A percentile compares a stretch with the other conserved stretches of the same genome.
Conservation (phyloP, 2,797 vertebrate genomes). For the Columba guinea region DNA sequence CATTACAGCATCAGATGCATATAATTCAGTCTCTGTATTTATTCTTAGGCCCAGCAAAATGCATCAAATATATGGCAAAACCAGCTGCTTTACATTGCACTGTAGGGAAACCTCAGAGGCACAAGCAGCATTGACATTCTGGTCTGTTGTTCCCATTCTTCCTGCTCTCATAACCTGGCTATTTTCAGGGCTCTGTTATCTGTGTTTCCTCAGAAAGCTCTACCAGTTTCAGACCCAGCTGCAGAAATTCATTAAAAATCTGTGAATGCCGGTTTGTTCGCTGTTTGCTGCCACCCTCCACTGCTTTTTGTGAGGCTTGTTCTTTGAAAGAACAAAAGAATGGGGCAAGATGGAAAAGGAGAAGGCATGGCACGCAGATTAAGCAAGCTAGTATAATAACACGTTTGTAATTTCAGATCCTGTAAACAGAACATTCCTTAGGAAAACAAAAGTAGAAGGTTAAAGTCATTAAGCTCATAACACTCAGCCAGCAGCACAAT, state of each 20-base stretch:
- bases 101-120: neutral
- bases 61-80: neutral
- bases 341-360: conserved; percentile 2
- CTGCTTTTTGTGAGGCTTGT: neutral
- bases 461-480: neutral
- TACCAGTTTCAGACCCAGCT: conserved; percentile 28
- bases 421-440: neutral
- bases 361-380: neutral
- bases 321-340: conserved; percentile 53
- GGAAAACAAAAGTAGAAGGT: neutral
- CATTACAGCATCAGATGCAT: conserved; percentile 14
- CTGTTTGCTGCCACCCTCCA: conserved; percentile 4
- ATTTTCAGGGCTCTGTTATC: conserved; percentile 38
- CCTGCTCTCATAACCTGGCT: conserved; percentile 45
- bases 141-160: neutral
- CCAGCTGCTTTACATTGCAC: neutral
- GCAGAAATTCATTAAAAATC: conserved; percentile 57
- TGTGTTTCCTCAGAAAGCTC: conserved; percentile 16
- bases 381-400: neutral
- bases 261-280: neutral
- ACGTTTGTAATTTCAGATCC: neutral
- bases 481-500: neutral
- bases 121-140: neutral
- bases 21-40: conserved; percentile 10
- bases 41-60: neutral